Evolutionary conservation across 1,140 invertebrate species (phyloP).

Genomic region (Ceratosolen solmsi): DNA sequence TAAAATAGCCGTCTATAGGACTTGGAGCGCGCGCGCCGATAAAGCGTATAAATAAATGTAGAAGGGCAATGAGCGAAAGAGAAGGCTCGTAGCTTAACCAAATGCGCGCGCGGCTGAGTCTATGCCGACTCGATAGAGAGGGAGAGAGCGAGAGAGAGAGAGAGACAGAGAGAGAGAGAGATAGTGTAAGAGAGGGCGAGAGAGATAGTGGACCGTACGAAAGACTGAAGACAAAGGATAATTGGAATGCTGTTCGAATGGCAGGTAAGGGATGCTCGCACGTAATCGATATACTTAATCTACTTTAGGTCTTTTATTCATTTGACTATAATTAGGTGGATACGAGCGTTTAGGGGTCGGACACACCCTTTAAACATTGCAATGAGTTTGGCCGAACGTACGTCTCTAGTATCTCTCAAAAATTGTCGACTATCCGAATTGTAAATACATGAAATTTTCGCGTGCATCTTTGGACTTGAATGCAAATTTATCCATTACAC

Average conservation of each 20-base stretch:
- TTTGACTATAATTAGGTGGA: no score
- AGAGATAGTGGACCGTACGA: neutral
- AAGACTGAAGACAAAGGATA: neutral
- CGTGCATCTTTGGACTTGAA: no score
- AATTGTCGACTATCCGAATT: no score
- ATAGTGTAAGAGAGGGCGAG: neutral
- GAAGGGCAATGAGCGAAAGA: constrained; percentile 24
- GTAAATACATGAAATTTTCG: no score
- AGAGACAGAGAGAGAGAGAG: neutral
- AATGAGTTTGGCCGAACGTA: no score
- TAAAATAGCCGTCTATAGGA: neutral
- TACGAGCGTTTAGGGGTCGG: no score
- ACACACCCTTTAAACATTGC: no score
- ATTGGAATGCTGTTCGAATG: no score
- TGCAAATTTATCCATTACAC: no score
- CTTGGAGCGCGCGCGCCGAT: neutral
- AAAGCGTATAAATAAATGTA: constrained; percentile 7
- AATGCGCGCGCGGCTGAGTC: neutral
- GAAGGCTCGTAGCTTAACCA: neutral
- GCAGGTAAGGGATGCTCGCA: neutral
- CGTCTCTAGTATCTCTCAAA: no score
- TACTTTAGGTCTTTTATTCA: no score
- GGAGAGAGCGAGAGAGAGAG: neutral
- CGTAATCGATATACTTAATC: neutral
- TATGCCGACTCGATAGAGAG: neutral